phyloP scores from a whole-genome alignment of 2,797 vertebrate species.

The Eospalax fontanierii region DNA sequence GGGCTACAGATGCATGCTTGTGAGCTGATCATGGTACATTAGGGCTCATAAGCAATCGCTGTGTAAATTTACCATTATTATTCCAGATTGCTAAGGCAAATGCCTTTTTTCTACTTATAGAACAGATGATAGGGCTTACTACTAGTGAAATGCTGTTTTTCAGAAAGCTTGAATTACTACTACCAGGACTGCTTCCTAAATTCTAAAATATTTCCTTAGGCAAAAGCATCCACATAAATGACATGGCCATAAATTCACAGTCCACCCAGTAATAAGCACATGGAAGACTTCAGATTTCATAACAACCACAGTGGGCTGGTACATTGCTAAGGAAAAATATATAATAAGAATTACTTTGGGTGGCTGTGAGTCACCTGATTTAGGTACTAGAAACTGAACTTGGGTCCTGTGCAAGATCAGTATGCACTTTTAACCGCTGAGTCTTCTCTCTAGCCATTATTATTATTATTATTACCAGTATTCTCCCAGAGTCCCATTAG shows the following conservation, averaged over 20 bases:
- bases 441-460: no score
- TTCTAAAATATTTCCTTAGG: constrained; percentile 43
- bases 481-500: no score
- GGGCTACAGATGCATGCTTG: background rate
- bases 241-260: background rate
- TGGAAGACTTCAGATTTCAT: background rate
- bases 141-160: constrained; percentile 10
- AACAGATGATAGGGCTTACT: background rate
- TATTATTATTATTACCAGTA: no score
- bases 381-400: no score
- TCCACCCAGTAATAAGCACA: background rate
- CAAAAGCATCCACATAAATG: background rate
- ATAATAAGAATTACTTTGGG: background rate
- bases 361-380: no score
- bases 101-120: background rate
- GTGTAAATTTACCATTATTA: constrained; percentile 52
- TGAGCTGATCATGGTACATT: background rate
- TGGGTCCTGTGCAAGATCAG: no score
- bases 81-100: constrained; percentile 18
- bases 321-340: background rate
- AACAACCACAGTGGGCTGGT: background rate
- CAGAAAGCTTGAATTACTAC: constrained; percentile 30
- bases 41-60: background rate
- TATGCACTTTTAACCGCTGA: no score
- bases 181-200: constrained; percentile 10